Base-by-base conservation (phyloP, 1,140 invertebrate genomes). In the Leptonema lineaticorne region DNA sequence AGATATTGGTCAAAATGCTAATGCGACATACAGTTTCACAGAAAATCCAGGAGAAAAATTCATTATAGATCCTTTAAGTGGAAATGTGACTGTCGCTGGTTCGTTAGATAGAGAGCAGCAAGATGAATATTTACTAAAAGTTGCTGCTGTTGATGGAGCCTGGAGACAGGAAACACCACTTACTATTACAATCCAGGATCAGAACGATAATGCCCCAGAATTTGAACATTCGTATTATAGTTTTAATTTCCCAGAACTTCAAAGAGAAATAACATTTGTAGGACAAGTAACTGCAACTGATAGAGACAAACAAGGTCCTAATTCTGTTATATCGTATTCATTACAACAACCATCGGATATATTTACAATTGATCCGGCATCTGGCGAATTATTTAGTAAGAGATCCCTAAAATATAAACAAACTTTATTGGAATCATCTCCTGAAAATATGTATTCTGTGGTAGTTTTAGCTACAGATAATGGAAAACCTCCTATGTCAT, bases 141-240 rank as follows among this genome's bases (percentile, higher is more conserved):
- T 96, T 4, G 86, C 88, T 0, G 94, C 91, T 1, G 89, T 89
- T 0, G 94, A 97, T 79, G 93, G 93, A 0, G 91, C 93, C 4
- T 96, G 94, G 94, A 84, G 88, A 68, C 86, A 91, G 0, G 92
- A 94, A 78, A 96, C 94, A 1, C 89, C 93, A 0, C 77, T 97
- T 0, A 95, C 94, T 0, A 93, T 97, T 22, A 94, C 93, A 1
- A 93, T 97, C 63, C 93, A 96, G 79, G 95, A 97, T 82, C 92
- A 95, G 73, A 97, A 97, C 78, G 95, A 97, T 76, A 96, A 96
- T 78, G 87, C 93, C 0, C 95, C 95, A 0, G 90, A 93, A 79
- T 97, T 96, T 76, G 92, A 94, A 72, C 87, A 92, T 74, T 89
- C 89, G 0, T 90, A 86, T 69, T 97, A 97, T 75, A 90, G 89